Evolutionary conservation across 2,888 invertebrate genomes (phyloP), one percentile per base, ranked within the genome.

Genomic region (Gastracanthus pulcherrimus): DNA sequence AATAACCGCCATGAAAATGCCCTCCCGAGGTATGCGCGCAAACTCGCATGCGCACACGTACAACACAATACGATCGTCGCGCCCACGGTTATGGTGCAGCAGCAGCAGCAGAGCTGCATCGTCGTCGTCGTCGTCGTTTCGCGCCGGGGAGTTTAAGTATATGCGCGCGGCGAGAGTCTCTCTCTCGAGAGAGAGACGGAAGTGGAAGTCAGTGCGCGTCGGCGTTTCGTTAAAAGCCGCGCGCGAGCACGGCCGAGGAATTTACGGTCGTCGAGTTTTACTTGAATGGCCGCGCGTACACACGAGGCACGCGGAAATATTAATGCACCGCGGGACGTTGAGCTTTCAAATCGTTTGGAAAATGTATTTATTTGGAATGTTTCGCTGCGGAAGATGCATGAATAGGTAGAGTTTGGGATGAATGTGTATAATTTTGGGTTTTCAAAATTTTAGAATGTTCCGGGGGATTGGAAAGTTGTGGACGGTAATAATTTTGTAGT

Each of bases 211-310:
- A n/a, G n/a, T n/a, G n/a, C 45, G 11, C 45, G 16, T 6, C 55
- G 51, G 36, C 55, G 19, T 70, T 70, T 71, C 70, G 62, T 77
- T 76, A 60, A 77, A 69, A 77, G 62, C 45, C 34, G 51, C 7
- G 4, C 16, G 0, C 11, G 31, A 9, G 58, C 4, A 31, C 41
- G n/a, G 41, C 4, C 9, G 55, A 48, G 79, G 67, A 67, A 74
- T 79, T 74, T 74, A 67, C 67, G 78, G 23, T 66, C 71, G 71
- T 71, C 64, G 55, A 45, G 55, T 67, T 74, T 67, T 72, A 58
- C 72, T 48, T 64, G 77, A 78, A 71, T 70, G 71, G 31, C 58
- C 41, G 71, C 26, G 29, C 31, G 36, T 11, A 5, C 45, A n/a
- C 51, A 51, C 31, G 66, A 29, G 75, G 9, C 13, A 9, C 71